Evolutionary conservation across 2,888 invertebrate genomes (phyloP), one percentile per base, ranked within the genome.

Genomic region (Leuctra nigra): DNA sequence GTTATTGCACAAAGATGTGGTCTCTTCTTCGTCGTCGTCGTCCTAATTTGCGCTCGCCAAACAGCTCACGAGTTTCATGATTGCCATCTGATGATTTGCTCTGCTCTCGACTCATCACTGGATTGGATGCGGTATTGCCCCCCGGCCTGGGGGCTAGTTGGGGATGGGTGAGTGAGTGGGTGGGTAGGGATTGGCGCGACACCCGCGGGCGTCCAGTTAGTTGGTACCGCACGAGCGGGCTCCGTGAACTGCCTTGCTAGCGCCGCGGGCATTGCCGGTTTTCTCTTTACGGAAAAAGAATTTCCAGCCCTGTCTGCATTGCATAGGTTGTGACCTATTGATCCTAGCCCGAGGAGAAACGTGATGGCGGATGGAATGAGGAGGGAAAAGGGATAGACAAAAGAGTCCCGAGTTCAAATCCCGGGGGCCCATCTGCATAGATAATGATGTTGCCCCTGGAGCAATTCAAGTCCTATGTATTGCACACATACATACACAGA

Each of bases 391-490:
- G 50, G 57, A 58, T 55, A 60, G 59, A 61, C 61, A 61, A 61
- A 61, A 61, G 61, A 57, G 59, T 59, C 61, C 61, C 59, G 59
- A 53, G 58, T 59, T 61, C 57, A 53, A 66, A 63, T 69, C 70
- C 69, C 68, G 67, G 63, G 68, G 70, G 70, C 67, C 68, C 68
- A 69, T 70, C 70, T 70, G 69, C 69, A 70, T 70, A 70, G 70
- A 70, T 69, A 70, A 70, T 69, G 67, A 70, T 64, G 68, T 66
- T 62, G 61, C 64, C 67, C 66, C 53, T 56, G 53, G 63, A 66
- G 61, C 56, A 29, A 53, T 60, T 46, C 48, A 46, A 55, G 53
- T 52, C 54, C 55, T 55, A 53, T 57, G 46, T 20, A 50, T 33
- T 35, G 33, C 33, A 33, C 18, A 50, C 18, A 50, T 20, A 29